A percentile compares a stretch with the other conserved stretches of the same genome.
Conservation (phyloP, 2,888 invertebrate species). For the Petrophora chlorosata region DNA sequence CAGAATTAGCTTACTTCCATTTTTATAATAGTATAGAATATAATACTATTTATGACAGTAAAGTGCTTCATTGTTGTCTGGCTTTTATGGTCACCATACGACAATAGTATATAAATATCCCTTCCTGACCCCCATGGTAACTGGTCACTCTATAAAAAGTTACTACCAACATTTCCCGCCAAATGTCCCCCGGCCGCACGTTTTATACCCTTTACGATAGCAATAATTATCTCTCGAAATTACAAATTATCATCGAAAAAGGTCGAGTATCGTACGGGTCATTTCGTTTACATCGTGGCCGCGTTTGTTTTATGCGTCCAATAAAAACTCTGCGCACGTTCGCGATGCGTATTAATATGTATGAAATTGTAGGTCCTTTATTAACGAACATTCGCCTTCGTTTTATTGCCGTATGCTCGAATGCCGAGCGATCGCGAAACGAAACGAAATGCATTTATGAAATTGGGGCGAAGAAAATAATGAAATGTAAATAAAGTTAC, state of each 20-base stretch:
- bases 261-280: constrained; percentile 54
- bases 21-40: too few relatives aligned
- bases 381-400: constrained; percentile 40
- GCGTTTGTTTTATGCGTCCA: constrained; percentile 57
- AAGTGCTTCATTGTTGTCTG: too few relatives aligned
- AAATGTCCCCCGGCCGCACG: background rate
- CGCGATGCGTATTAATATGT: constrained; percentile 62
- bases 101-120: too few relatives aligned
- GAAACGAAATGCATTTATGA: constrained; percentile 28
- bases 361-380: constrained; percentile 60
- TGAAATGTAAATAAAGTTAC: background rate
- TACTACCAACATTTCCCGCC: background rate
- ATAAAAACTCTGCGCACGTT: constrained; percentile 64
- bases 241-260: constrained; percentile 58
- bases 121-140: background rate
- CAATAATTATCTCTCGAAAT: constrained; percentile 36
- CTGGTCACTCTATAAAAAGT: constrained; percentile 4
- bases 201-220: constrained; percentile 25
- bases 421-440: constrained; percentile 29
- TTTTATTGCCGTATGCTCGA: constrained; percentile 33
- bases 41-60: too few relatives aligned
- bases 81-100: too few relatives aligned
- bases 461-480: background rate
- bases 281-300: constrained; percentile 64
- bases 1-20: too few relatives aligned